These are phyloP conservation scores for Mohoua ochrocephala DNA, from an alignment of 2,113 vertebrate genomes.

Conservation along the genomic window DNA sequence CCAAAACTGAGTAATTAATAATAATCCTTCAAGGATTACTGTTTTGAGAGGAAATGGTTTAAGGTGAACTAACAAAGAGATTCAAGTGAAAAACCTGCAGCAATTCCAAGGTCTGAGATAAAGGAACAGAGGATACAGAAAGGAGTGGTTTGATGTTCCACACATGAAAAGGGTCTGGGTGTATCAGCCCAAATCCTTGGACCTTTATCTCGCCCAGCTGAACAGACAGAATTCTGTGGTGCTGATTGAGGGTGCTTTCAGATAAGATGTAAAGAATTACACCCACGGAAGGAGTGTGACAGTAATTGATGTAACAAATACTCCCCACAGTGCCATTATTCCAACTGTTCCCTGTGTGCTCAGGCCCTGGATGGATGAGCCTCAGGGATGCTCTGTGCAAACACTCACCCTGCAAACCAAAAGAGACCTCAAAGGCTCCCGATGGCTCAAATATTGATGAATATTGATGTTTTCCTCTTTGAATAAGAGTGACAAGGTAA, in stretches of 20 bases:
- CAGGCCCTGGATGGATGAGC: neutral
- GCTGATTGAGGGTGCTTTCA: neutral
- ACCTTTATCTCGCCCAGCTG: neutral
- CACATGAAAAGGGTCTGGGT: neutral
- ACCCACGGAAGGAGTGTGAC: neutral
- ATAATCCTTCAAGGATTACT: neutral
- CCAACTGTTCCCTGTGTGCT: fast-evolving
- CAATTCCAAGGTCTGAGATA: neutral
- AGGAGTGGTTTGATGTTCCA: neutral
- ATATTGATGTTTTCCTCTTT: neutral
- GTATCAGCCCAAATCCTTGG: neutral
- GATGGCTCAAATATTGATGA: neutral
- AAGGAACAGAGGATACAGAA: neutral
- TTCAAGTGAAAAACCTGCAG: neutral
- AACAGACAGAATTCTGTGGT: neutral
- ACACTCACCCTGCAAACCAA: neutral
- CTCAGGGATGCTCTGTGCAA: neutral
- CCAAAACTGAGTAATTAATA: neutral
- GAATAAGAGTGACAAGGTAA: neutral
- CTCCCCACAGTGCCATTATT: neutral
- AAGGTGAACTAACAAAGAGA: neutral
- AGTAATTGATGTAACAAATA: neutral
- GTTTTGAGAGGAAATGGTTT: neutral
- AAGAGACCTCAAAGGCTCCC: neutral
- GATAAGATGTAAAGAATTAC: neutral